A percentile compares a stretch with the other conserved stretches of the same genome.
These are phyloP conservation scores for Rhopalosiphum padi DNA, from an alignment of 1,140 invertebrate genomes.

Conservation along the genomic window DNA sequence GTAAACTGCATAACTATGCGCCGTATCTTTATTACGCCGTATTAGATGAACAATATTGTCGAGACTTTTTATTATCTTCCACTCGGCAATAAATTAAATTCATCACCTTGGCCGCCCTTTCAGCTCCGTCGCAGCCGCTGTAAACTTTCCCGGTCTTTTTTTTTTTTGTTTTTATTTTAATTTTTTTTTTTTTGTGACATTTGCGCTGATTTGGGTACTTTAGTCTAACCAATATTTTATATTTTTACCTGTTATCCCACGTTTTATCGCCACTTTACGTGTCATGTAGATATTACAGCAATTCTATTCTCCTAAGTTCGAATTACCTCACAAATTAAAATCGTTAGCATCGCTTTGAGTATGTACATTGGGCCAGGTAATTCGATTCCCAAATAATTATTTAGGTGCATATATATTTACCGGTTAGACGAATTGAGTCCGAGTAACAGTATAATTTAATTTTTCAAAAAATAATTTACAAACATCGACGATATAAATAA, in stretches of 20 bases:
- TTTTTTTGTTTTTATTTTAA: not conserved
- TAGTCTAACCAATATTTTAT: not conserved
- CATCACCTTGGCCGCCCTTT: not conserved
- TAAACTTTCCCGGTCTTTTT: not conserved
- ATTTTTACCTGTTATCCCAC: not conserved
- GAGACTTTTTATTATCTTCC: not conserved
- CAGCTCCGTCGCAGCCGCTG: not conserved
- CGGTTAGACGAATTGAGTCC: too few species aligned
- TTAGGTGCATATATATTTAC: too few species aligned
- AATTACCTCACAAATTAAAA: not conserved
- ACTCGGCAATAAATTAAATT: not conserved
- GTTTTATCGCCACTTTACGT: not conserved
- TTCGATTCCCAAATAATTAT: too few species aligned
- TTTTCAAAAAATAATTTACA: too few species aligned
- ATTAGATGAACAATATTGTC: not conserved
- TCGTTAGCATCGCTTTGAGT: not conserved
- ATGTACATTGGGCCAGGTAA: not conserved
- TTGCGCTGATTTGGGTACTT: not conserved
- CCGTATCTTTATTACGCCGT: not conserved
- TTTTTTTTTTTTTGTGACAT: not conserved
- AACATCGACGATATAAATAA: too few species aligned
- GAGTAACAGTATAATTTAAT: too few species aligned
- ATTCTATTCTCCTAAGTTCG: not conserved
- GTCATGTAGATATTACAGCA: not conserved
- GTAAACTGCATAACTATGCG: not conserved